Base-by-base conservation (phyloP, 2,113 vertebrate species). In the Capra hircus region DNA sequence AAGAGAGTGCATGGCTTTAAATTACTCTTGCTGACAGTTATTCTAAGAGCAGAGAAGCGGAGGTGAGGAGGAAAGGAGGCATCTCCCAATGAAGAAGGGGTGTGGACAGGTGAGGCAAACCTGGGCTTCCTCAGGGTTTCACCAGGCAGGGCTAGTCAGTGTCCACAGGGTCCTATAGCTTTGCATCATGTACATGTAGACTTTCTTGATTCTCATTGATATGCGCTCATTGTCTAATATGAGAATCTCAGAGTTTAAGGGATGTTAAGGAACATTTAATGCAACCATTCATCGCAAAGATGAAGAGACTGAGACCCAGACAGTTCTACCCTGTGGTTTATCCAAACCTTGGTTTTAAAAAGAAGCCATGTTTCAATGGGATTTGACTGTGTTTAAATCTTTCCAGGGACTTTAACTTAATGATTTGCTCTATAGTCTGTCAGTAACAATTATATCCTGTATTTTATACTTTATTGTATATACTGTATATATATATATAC, bases 371-470 rank as follows among this genome's bases (percentile, higher is more conserved):
- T 93, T 86, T 87, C 21, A 57, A 16, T 88, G 90, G 21, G 59
- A 64, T 89, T 67, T 15, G 21, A 82, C 64, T 86, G 4, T 71
- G 48, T 89, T 96, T 82, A 67, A 86, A 43, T 96, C 43, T 40
- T 43, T 94, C 45, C 19, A 36, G 88, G 78, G 57, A 94, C 82
- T 89, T 93, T 92, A 96, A 82, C 30, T 97, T 95, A 94, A 48
- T 81, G 93, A 50, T 92, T 93, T 97, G 7, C 28, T 85, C 16
- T 67, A 57, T 60, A 74, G 28, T 64, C 55, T 88, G 45, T 92
- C 52, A 74, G 52, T 91, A 67, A 67, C 36, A 78, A 52, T 57
- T 89, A 64, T 21, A 78, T 8, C 59, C 6, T n/a, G n/a, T 71
- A 64, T 93, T 86, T 82, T 71, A 28, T 87, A 96, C 59, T 80